Base-by-base conservation (phyloP, 2,888 invertebrate species). In the Marronus borbonicus region DNA sequence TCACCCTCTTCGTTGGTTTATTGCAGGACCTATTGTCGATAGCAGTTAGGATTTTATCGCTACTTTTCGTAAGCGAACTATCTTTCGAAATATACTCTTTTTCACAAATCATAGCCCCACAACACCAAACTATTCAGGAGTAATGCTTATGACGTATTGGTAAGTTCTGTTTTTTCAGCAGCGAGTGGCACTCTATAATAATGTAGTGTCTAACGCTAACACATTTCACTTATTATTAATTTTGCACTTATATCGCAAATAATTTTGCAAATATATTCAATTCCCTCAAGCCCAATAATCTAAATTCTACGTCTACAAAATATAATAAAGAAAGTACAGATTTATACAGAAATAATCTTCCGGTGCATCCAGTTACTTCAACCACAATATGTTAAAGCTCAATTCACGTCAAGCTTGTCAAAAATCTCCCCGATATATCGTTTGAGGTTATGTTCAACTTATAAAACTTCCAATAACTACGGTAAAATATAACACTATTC, bases 11-110 rank as follows among this genome's bases (percentile, higher is more conserved):
- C 79, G 90, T 89, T 82, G 93, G 93, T 88, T 93, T 93, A 86
- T 92, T 92, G 87, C 93, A 93, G 83, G 93, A 93, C 88, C 93
- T 91, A 83, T 92, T 92, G 89, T 93, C 93, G 82, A 93, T 84
- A 52, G 85, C 83, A 81, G 84, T 85, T 74, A 86, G 83, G 79
- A 86, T 80, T 76, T 86, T 86, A 68, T 85, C 85, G 66, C 80
- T 81, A 66, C 77, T 81, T 81, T 83, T 83, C 28, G 83, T 81
- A 4, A 85, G 83, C 49, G 84, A 83, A 64, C 81, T 82, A 72
- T 83, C 82, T 79, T 82, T 83, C 14, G 68, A 52, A 55, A 62
- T 66, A 77, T 58, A 76, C 66, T 82, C 81, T 68, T 69, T 80
- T 66, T 84, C 83, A 74, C 72, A 74, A 74, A 74, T 74, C 72